Conservation (phyloP, 2,888 invertebrate genomes). For the Microctonus aethiopoides region DNA sequence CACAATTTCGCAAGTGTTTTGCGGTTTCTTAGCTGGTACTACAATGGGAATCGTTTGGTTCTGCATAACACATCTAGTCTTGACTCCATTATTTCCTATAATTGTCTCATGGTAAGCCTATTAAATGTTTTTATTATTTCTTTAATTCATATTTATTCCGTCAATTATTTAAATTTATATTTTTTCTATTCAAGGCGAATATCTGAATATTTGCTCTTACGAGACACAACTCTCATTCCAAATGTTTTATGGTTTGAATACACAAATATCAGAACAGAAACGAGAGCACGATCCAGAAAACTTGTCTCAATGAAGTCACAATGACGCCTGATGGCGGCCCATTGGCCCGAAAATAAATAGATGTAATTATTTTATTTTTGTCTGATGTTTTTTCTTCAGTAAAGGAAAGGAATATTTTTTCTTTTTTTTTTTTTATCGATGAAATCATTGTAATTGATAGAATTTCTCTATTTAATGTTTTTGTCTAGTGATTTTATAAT, state of each 20-base stretch:
- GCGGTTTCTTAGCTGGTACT: conserved; percentile 81
- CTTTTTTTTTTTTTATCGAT: too few relatives aligned
- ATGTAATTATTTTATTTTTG: conserved; percentile 16
- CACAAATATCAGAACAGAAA: conserved; percentile 86
- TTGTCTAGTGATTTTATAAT: too few relatives aligned
- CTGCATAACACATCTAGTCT: conserved; percentile 78
- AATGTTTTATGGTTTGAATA: conserved; percentile 95
- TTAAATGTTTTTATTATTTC: conserved; percentile 24
- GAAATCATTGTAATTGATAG: too few relatives aligned
- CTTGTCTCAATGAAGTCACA: conserved; percentile 84
- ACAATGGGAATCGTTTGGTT: conserved; percentile 86
- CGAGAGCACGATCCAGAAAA: conserved; percentile 82
- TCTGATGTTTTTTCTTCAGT: background rate
- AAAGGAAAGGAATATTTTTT: background rate
- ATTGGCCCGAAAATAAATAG: conserved; percentile 56
- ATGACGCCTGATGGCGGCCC: conserved; percentile 76
- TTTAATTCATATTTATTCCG: conserved; percentile 4
- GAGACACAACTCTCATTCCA: conserved; percentile 91
- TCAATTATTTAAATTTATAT: conserved; percentile 16
- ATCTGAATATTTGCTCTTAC: conserved; percentile 85
- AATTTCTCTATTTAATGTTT: too few relatives aligned
- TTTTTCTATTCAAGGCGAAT: conserved; percentile 73
- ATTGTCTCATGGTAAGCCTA: conserved; percentile 84
- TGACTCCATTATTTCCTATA: conserved; percentile 87
- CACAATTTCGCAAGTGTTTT: conserved; percentile 82